A percentile compares a stretch with the other conserved stretches of the same genome.
These are phyloP conservation scores for Eonycteris spelaea DNA, from an alignment of 2,113 vertebrate species.

Conservation along the genomic window DNA sequence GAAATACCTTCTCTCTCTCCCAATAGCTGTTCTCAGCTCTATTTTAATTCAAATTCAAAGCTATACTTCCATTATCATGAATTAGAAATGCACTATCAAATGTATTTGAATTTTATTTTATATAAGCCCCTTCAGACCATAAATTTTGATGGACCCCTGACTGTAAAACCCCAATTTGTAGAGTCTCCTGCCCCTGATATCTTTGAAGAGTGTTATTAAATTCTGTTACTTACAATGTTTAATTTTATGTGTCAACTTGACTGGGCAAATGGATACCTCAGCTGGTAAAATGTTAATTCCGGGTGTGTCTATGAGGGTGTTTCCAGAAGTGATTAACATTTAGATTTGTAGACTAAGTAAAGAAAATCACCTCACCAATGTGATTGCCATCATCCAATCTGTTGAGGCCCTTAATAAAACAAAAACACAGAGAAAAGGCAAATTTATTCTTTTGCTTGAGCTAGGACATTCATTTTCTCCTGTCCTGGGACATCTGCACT, in stretches of 20 bases:
- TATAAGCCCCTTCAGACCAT: background rate
- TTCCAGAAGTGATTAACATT: background rate
- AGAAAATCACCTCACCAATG: background rate
- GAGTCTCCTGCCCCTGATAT: background rate
- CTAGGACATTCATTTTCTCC: background rate
- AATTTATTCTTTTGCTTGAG: background rate
- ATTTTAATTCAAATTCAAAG: slow-evolving; percentile 27
- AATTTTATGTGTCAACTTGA: background rate
- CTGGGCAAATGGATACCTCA: background rate
- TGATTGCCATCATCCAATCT: background rate
- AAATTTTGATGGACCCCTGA: background rate
- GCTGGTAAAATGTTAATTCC: background rate
- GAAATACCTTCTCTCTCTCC: background rate
- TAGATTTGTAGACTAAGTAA: background rate
- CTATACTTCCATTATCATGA: background rate
- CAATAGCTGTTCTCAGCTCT: background rate
- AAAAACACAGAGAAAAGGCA: background rate
- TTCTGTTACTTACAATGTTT: background rate
- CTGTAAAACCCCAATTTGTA: slow-evolving; percentile 3
- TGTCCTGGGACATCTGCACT: background rate
- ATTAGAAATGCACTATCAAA: background rate
- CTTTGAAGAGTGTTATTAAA: background rate
- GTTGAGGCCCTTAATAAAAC: background rate
- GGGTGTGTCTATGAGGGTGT: background rate
- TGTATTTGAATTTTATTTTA: slow-evolving; percentile 34